A percentile compares a stretch with the other conserved stretches of the same genome.
phyloP scores from a whole-genome alignment of 2,888 invertebrate species.

The Dascillus cervinus region DNA sequence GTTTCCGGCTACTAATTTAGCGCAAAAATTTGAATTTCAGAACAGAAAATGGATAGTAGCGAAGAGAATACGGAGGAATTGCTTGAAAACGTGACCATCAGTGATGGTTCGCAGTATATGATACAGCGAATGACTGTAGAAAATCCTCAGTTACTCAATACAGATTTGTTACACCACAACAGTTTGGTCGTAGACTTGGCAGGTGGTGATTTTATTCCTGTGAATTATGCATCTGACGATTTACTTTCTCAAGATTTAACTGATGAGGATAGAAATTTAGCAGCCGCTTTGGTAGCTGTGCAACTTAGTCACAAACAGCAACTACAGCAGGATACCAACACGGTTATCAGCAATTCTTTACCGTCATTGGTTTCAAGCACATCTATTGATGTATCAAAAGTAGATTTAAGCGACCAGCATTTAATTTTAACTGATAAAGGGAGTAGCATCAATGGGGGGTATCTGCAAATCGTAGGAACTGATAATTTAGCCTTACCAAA shows the following conservation, averaged over 20 bases:
- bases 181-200: slow-evolving; percentile 40
- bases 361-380: slow-evolving; percentile 21
- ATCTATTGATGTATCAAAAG: slow-evolving; percentile 23
- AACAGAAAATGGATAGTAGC: slow-evolving; percentile 27
- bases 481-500: slow-evolving; percentile 20
- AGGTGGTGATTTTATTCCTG: slow-evolving; percentile 40
- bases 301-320: slow-evolving; percentile 54
- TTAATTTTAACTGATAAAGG: slow-evolving; percentile 32
- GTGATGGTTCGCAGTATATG: slow-evolving; percentile 37
- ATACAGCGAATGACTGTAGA: slow-evolving; percentile 37
- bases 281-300: slow-evolving; percentile 54
- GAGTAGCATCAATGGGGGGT: slow-evolving; percentile 25
- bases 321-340: slow-evolving; percentile 42
- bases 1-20: slow-evolving; percentile 18
- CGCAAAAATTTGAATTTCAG: slow-evolving; percentile 1
- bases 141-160: slow-evolving; percentile 36
- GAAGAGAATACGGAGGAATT: slow-evolving; percentile 24
- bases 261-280: slow-evolving; percentile 53
- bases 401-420: slow-evolving; percentile 30
- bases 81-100: slow-evolving; percentile 32
- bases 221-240: slow-evolving; percentile 40
- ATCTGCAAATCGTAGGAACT: slow-evolving; percentile 36
- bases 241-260: slow-evolving; percentile 42
- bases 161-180: slow-evolving; percentile 38
- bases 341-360: slow-evolving; percentile 24